Percentiles rank a stretch among this genome's conserved stretches.
Conservation (phyloP, 2,797 vertebrate genomes). For the Hyperoplus immaculatus region DNA sequence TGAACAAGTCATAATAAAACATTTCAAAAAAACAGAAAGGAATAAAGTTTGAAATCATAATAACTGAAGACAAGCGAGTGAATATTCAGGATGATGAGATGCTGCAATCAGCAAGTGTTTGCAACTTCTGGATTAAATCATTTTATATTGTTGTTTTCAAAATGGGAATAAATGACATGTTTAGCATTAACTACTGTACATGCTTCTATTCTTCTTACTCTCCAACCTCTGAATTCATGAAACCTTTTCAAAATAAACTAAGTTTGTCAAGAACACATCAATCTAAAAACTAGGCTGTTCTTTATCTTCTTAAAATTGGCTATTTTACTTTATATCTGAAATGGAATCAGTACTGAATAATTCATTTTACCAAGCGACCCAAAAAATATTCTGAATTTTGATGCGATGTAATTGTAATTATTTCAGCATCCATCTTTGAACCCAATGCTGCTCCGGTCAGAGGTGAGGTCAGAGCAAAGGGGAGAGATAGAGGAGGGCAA, state of each 20-base stretch:
- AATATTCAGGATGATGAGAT: background rate
- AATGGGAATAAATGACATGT: background rate
- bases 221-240: background rate
- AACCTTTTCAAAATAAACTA: background rate
- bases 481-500: constrained; percentile 32
- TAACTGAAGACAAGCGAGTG: background rate
- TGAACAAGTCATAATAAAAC: background rate
- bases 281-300: background rate
- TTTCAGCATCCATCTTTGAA: constrained; percentile 36
- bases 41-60: background rate
- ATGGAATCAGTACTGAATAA: constrained; percentile 12
- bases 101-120: background rate
- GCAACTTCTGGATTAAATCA: too few relatives aligned
- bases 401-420: background rate
- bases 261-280: background rate
- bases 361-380: constrained; percentile 11
- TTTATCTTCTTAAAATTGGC: background rate
- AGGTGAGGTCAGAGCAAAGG: constrained; percentile 42
- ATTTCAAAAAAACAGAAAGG: background rate
- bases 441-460: constrained; percentile 12
- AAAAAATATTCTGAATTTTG: background rate
- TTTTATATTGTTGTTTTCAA: background rate
- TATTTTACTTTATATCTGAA: constrained; percentile 11
- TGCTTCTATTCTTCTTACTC: background rate
- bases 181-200: background rate